Evolutionary conservation across 2,797 vertebrate genomes (phyloP).

Genomic region (Phalanger gymnotis): DNA sequence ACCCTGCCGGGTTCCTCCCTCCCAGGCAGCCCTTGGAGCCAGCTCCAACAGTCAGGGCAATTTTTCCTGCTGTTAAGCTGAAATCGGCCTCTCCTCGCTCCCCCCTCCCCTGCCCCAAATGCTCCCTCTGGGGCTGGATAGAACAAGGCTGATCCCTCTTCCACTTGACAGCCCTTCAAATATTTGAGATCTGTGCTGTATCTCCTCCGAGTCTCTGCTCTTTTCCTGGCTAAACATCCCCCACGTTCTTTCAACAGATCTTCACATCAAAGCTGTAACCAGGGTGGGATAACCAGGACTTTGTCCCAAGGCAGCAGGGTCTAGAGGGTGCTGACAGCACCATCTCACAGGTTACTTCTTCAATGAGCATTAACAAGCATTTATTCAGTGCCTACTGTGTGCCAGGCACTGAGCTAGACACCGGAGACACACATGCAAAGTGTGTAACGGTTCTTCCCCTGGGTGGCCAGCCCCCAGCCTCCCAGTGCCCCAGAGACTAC

Average conservation of each 20-base stretch:
- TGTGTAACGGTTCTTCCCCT: not conserved
- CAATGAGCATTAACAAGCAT: not conserved
- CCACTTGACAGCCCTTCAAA: not conserved
- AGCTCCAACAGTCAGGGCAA: not conserved
- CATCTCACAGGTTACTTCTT: not conserved
- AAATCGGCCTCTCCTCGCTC: conserved; percentile 46
- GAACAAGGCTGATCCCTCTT: not conserved
- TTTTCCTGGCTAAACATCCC: not conserved
- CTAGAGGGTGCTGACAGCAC: no score
- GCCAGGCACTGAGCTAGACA: not conserved
- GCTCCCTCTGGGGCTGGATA: not conserved
- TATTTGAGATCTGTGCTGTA: not conserved
- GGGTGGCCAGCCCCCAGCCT: not conserved
- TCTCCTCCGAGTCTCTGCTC: not conserved
- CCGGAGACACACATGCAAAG: not conserved
- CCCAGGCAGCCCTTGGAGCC: not conserved
- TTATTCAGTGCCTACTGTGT: not conserved
- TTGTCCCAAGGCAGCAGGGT: not conserved
- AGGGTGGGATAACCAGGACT: not conserved
- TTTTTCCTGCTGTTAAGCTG: not conserved
- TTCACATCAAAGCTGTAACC: not conserved
- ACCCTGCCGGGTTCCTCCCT: no score
- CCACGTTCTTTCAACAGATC: not conserved
- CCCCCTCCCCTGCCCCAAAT: conserved; percentile 13
- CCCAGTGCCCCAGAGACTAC: not conserved